Evolutionary conservation across 1,140 invertebrate genomes (phyloP), one percentile per base, ranked within the genome.

Genomic region (Subanguina moxae): DNA sequence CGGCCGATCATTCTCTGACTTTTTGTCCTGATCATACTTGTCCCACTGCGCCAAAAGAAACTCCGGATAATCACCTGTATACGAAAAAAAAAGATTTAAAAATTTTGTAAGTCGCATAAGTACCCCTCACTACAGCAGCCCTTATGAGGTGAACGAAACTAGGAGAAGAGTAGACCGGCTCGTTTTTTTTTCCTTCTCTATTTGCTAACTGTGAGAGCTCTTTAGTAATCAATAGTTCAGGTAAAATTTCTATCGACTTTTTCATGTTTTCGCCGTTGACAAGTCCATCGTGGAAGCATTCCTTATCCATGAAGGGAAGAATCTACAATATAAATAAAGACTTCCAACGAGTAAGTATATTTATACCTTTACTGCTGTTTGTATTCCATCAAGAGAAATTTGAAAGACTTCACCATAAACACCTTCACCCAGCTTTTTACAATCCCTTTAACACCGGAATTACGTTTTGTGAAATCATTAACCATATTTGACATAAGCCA

Each of bases 191-290:
- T 3, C 9, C 7, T 52, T 9, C 25, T 15, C 19, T 32, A 13
- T 42, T 27, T 1, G 11, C 30, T 1, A 70, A 61, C n/a, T 57
- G 15, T 9, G 68, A 70, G 0, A 70, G 52, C 9, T 70, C 17
- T 1, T 45, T 56, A 1, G 68, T 68, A 5, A 70, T 70, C 0
- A 70, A 42, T 5, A 70, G n/a, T 59, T 70, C 68, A 7, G 32
- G 27, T 19, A 8, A 61, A 1, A 45, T 67, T 15, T 46, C 32
- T 15, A 65, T 64, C 1, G 65, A 19, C n/a, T 45, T 11, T 65
- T 67, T 67, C 1, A 67, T 25, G 13, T 23, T 42, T 9, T 67
- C 65, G 1, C 65, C 65, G 28, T 67, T 67, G 9, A 67, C 65
- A 13, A 67, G 23, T 23, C 57, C 43, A 25, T 62, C 9, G 23